A percentile compares a stretch with the other conserved stretches of the same genome.
phyloP scores from a whole-genome alignment of 2,888 invertebrate genomes.

The Phyllotreta striolata region DNA sequence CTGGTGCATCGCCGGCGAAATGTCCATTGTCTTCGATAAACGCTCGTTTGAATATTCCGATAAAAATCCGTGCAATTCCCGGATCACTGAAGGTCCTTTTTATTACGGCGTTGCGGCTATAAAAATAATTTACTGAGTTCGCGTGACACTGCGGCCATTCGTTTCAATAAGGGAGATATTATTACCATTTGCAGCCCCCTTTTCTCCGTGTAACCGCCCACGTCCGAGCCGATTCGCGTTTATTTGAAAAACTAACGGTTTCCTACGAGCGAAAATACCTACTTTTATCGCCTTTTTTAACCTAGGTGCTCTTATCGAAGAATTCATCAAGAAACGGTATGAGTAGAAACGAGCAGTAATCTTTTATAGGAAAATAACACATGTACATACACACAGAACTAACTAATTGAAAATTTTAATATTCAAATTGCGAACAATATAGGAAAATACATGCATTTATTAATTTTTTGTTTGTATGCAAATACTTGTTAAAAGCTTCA shows the following conservation, averaged over 20 bases:
- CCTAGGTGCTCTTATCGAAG: conserved; percentile 1
- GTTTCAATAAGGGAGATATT: conserved; percentile 31
- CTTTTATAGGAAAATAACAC: no score
- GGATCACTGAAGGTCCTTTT: conserved; percentile 16
- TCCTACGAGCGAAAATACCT: conserved; percentile 21
- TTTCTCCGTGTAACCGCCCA: conserved; percentile 28
- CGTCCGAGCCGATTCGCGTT: conserved; percentile 26
- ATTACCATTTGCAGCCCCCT: conserved; percentile 31
- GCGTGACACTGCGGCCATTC: conserved; percentile 28
- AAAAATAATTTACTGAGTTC: conserved; percentile 30
- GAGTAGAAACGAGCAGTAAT: no score
- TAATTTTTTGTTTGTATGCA: no score
- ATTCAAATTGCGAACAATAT: no score
- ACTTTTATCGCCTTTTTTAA: conserved; percentile 13
- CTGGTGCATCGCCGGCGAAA: neutral
- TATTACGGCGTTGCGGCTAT: conserved; percentile 13
- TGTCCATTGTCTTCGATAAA: conserved; percentile 2
- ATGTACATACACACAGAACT: no score
- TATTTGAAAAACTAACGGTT: conserved; percentile 30
- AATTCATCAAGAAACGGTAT: neutral
- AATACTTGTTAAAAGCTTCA: no score
- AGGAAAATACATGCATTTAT: no score
- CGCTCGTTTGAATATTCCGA: conserved; percentile 13
- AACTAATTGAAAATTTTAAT: neutral
- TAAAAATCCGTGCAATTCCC: conserved; percentile 5